Conservation (phyloP, 2,113 vertebrate genomes). For the Siniperca chuatsi region DNA sequence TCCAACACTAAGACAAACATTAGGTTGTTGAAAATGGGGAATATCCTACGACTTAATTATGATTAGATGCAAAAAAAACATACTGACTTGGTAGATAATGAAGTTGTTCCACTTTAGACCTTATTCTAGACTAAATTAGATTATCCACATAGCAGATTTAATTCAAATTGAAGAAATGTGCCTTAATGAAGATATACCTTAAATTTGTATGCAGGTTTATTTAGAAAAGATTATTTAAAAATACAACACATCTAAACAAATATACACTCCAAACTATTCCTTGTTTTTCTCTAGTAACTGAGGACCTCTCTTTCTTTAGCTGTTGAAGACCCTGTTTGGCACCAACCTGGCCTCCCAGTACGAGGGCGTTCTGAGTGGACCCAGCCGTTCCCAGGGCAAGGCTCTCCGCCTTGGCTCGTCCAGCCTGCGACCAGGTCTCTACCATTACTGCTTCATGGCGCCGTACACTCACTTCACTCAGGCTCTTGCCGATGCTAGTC, state of each 20-base stretch:
- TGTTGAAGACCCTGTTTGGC: constrained; percentile 96
- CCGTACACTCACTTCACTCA: constrained; percentile 98
- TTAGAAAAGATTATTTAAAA: not conserved
- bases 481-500: constrained; percentile 95
- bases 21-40: not conserved
- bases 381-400: constrained; percentile 91
- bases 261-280: not conserved
- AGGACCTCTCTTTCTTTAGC: constrained; percentile 70
- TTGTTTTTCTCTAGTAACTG: not conserved
- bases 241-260: not conserved
- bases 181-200: not conserved
- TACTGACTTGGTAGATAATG: not conserved
- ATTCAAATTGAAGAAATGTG: not conserved
- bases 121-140: not conserved
- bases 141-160: not conserved
- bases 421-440: constrained; percentile 92
- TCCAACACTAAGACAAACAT: not conserved
- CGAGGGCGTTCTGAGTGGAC: constrained; percentile 89
- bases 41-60: not conserved
- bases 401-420: constrained; percentile 95
- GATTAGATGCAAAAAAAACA: not conserved
- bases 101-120: not conserved
- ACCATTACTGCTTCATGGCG: constrained; percentile 99
- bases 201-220: not conserved
- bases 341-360: constrained; percentile 97